A percentile compares a stretch with the other conserved stretches of the same genome.
Conservation (phyloP, 2,888 invertebrate species). For the Callyntrura guangdongensis region DNA sequence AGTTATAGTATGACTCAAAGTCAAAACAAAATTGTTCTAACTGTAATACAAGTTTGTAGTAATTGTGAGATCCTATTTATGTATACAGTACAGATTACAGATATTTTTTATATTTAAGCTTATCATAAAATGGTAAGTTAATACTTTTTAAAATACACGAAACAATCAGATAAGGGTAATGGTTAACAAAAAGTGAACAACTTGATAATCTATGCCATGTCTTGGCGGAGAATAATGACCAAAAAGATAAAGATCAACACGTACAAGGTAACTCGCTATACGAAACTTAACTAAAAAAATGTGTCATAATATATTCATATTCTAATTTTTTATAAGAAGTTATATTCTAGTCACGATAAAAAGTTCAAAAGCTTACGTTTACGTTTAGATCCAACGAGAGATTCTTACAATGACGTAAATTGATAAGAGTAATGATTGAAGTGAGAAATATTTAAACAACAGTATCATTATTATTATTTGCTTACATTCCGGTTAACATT, state of each 20-base stretch:
- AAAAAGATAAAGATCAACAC: too few relatives aligned
- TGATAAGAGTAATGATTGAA: conserved; percentile 6
- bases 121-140: neutral
- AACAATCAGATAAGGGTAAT: too few relatives aligned
- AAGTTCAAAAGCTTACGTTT: neutral
- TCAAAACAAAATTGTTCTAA: conserved; percentile 12
- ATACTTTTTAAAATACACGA: too few relatives aligned
- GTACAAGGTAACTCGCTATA: too few relatives aligned
- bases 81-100: neutral
- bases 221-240: too few relatives aligned
- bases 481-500: neutral
- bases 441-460: conserved; percentile 7
- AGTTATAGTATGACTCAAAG: neutral
- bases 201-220: neutral
- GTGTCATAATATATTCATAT: too few relatives aligned
- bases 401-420: conserved; percentile 1
- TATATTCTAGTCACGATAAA: neutral
- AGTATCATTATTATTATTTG: neutral
- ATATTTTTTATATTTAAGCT: neutral
- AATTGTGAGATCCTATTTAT: conserved; percentile 49
- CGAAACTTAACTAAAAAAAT: too few relatives aligned
- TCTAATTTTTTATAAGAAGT: neutral
- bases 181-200: neutral
- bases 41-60: conserved; percentile 12
- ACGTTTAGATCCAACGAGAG: conserved; percentile 27